Percentiles rank a stretch among this genome's conserved stretches.
phyloP scores from a whole-genome alignment of 2,888 invertebrate species.

The Leptinotarsa peninsularis region DNA sequence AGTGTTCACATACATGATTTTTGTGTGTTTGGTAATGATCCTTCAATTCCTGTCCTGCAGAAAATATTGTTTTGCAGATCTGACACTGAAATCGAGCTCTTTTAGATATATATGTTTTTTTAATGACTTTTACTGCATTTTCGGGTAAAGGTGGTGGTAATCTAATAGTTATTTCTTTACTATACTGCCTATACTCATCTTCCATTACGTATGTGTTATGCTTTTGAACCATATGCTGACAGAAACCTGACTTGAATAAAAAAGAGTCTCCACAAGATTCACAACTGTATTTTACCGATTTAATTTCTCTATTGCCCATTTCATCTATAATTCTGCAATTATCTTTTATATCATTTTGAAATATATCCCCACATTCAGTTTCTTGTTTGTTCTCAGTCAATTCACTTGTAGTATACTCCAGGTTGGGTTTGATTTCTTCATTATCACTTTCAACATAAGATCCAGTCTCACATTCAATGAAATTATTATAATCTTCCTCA shows the following conservation, averaged over 20 bases:
- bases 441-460: constrained; percentile 30
- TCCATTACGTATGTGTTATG: constrained; percentile 34
- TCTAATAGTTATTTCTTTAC: constrained; percentile 36
- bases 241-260: constrained; percentile 38
- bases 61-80: constrained; percentile 35
- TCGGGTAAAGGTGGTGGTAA: constrained; percentile 30
- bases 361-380: constrained; percentile 17
- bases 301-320: constrained; percentile 34
- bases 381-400: constrained; percentile 1
- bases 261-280: constrained; percentile 40
- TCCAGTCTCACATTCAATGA: constrained; percentile 35
- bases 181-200: constrained; percentile 32
- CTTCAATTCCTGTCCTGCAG: constrained; percentile 30
- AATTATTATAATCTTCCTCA: constrained; percentile 38
- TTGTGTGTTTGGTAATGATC: constrained; percentile 46
- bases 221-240: constrained; percentile 40
- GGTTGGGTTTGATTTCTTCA: constrained; percentile 10
- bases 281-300: constrained; percentile 35
- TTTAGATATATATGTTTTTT: constrained; percentile 19
- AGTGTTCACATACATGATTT: constrained; percentile 48
- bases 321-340: constrained; percentile 28
- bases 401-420: neutral
- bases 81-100: constrained; percentile 29
- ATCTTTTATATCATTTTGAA: constrained; percentile 25
- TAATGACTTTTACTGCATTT: constrained; percentile 29